These are phyloP conservation scores for Ips nitidus DNA, from an alignment of 1,140 invertebrate species.

Conservation along the genomic window DNA sequence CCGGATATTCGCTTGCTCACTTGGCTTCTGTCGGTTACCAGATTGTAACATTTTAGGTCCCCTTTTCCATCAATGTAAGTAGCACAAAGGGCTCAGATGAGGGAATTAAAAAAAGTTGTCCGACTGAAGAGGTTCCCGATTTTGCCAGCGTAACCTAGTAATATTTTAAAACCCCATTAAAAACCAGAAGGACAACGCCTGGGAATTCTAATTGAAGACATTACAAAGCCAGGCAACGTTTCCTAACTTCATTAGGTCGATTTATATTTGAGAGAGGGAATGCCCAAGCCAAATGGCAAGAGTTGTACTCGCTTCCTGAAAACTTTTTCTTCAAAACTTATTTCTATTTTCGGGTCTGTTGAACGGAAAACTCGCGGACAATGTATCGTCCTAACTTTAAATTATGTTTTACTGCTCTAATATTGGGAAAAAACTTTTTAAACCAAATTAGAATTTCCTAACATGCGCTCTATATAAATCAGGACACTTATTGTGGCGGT, in stretches of 20 bases:
- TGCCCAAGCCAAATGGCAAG: slow-evolving; percentile 23
- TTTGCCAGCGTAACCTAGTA: too few species aligned
- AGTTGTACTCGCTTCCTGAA: slow-evolving; percentile 17
- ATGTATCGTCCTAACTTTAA: slow-evolving; percentile 13
- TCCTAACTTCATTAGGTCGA: slow-evolving; percentile 30
- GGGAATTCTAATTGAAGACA: slow-evolving; percentile 27
- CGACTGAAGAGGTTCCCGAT: neutral
- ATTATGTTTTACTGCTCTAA: neutral
- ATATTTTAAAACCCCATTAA: slow-evolving; percentile 17
- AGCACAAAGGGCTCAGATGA: neutral
- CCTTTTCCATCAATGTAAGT: neutral
- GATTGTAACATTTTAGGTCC: neutral
- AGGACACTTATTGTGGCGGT: slow-evolving; percentile 24
- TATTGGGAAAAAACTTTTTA: slow-evolving; percentile 33
- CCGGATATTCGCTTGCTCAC: slow-evolving; percentile 10
- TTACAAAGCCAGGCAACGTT: slow-evolving; percentile 30
- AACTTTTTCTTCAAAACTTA: slow-evolving; percentile 23
- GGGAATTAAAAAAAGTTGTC: too few species aligned
- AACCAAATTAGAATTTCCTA: slow-evolving; percentile 45
- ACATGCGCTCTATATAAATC: slow-evolving; percentile 45
- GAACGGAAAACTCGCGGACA: slow-evolving; percentile 14
- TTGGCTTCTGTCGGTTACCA: slow-evolving; percentile 4
- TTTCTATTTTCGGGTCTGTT: slow-evolving; percentile 19
- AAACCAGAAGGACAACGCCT: slow-evolving; percentile 25
- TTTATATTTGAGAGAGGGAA: slow-evolving; percentile 25